Base-by-base conservation (phyloP, 2,113 vertebrate genomes). In the Lanius ludovicianus region DNA sequence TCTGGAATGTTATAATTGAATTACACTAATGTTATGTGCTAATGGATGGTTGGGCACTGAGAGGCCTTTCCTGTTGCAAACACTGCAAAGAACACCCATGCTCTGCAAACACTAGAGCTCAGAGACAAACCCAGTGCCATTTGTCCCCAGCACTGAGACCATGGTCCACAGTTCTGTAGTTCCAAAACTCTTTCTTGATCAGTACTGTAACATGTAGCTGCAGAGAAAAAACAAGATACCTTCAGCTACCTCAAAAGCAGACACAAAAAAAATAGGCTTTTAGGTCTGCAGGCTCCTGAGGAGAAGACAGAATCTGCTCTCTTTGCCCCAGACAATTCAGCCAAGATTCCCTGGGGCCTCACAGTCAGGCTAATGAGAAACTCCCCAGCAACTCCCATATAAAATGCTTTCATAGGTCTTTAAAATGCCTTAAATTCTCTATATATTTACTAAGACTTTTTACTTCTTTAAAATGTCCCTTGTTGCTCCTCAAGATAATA, bases 361-460 rank as follows among this genome's bases (percentile, higher is more conserved):
- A 56, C 92, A 94, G 94, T 59, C 37, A 70, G 87, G 94, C 96
- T 98, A 98, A 98, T 91, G 95, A 97, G 98, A 96, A 97, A 96
- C 91, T 97, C 97, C 96, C 96, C 97, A 97, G 97, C 95, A 96
- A 95, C 91, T 93, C 86, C 73, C 95, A 96, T 79, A 95, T 97
- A 97, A 96, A 96, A 76, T 67, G 96, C 95, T 96, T 97, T 97
- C 97, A 90, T 89, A 97, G 96, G 97, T 98, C 98, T 98, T 98
- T 98, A 97, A 98, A 98, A 96, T 95, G 96, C 96, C 93, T 97
- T 96, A 97, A 98, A 97, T 97, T 97, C 97, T 97, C 92, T 96
- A 92, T 98, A 97, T 95, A 96, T 97, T 98, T 96, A 95, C 97
- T 95, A 96, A 97, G 97, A 95, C 89, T 94, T 97, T 93, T 75